phyloP scores from a whole-genome alignment of 2,797 vertebrate species.

The Alectoris magna region DNA sequence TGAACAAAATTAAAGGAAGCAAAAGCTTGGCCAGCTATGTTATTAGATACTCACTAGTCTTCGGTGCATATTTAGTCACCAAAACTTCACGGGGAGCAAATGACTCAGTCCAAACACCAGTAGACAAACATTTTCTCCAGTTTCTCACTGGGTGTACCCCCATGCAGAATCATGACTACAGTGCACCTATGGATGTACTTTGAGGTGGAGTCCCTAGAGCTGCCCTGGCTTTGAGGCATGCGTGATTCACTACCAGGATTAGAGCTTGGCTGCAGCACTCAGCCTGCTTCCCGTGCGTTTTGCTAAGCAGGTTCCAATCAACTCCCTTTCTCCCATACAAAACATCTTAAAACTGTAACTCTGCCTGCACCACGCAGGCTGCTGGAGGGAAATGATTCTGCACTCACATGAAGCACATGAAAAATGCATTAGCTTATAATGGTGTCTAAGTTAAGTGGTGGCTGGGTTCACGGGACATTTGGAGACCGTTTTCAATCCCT shows the following conservation, averaged over 20 bases:
- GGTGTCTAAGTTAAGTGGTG: not conserved
- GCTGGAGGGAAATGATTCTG: not conserved
- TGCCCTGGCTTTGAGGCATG: not conserved
- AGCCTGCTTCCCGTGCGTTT: not conserved
- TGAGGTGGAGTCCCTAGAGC: not conserved
- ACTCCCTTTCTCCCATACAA: not conserved
- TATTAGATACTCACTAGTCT: constrained; percentile 9
- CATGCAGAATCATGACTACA: not conserved
- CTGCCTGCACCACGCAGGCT: not conserved
- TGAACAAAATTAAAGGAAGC: constrained; percentile 79
- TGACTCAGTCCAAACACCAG: constrained; percentile 31
- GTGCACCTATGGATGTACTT: not conserved
- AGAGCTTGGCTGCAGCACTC: not conserved
- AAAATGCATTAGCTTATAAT: not conserved
- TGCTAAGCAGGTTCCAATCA: not conserved
- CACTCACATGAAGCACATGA: not conserved
- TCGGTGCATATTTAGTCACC: constrained; percentile 1
- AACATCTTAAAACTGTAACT: not conserved
- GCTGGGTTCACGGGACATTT: not conserved
- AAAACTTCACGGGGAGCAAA: constrained; percentile 6
- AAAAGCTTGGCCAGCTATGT: constrained; percentile 70
- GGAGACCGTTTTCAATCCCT: not conserved
- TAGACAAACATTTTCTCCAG: not conserved
- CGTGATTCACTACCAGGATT: not conserved
- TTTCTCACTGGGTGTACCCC: not conserved